Evolutionary conservation across 2,113 vertebrate species (phyloP).

Genomic region (Scatophagus argus): DNA sequence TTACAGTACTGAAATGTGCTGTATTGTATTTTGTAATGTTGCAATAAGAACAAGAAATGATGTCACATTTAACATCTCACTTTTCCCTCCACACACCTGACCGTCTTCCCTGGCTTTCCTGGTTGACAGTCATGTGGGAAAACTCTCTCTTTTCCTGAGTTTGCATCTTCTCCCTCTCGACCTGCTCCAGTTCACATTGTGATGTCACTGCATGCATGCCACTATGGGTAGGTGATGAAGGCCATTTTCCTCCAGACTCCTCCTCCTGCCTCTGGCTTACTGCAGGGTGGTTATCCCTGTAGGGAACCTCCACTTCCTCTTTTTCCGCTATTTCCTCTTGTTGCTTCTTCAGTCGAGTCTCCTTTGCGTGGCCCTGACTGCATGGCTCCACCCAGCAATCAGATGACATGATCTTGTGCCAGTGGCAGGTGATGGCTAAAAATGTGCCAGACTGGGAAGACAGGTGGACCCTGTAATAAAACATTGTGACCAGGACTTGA

Average conservation of each 20-base stretch:
- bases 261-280: slow-evolving; percentile 16
- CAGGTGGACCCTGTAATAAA: background rate
- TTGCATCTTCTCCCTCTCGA: slow-evolving; percentile 34
- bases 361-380: slow-evolving; percentile 1
- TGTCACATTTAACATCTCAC: background rate
- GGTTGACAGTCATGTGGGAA: background rate
- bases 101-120: slow-evolving; percentile 26
- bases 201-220: slow-evolving; percentile 57
- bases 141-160: slow-evolving; percentile 15
- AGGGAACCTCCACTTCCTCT: slow-evolving; percentile 39
- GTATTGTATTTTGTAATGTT: background rate
- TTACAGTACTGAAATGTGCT: background rate
- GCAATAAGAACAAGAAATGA: background rate
- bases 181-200: slow-evolving; percentile 35
- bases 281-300: background rate
- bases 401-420: slow-evolving; percentile 64
- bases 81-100: slow-evolving; percentile 69
- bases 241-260: slow-evolving; percentile 21
- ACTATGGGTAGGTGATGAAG: background rate
- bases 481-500: too few species aligned
- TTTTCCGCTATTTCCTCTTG: slow-evolving; percentile 17
- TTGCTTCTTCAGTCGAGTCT: background rate
- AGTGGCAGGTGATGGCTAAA: slow-evolving; percentile 5
- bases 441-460: slow-evolving; percentile 34
- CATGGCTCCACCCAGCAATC: slow-evolving; percentile 41